Percentiles rank a stretch among this genome's conserved stretches.
Evolutionary conservation across 2,113 vertebrate genomes (phyloP).

Genomic region (Archocentrus centrarchus): DNA sequence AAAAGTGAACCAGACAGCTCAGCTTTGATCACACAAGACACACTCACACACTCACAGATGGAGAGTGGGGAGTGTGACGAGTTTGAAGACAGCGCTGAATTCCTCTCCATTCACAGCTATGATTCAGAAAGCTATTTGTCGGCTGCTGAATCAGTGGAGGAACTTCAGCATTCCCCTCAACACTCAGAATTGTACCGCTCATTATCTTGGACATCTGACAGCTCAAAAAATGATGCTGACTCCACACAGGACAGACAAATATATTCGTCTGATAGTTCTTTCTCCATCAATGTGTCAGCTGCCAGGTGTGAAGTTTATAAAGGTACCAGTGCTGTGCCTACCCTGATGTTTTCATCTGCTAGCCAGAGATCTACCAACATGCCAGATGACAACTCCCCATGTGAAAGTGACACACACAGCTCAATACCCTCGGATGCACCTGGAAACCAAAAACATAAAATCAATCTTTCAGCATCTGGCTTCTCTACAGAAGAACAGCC

Average conservation of each 20-base stretch:
- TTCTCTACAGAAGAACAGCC: conserved; percentile 20
- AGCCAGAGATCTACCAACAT: conserved; percentile 13
- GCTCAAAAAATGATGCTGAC: not conserved
- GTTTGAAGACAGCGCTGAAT: conserved; percentile 40
- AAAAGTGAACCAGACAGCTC: not conserved
- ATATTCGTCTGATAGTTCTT: not conserved
- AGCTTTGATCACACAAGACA: not conserved
- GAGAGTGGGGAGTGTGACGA: conserved; percentile 39
- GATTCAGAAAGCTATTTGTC: conserved; percentile 67
- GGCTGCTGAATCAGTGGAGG: conserved; percentile 50
- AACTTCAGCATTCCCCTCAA: conserved; percentile 1
- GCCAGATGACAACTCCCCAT: conserved; percentile 26
- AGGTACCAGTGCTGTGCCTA: not conserved
- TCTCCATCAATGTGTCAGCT: not conserved
- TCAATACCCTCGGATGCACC: not conserved
- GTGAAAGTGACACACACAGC: conserved; percentile 10
- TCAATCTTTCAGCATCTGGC: conserved; percentile 7
- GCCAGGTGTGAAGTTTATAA: conserved; percentile 1
- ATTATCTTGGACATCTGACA: not conserved
- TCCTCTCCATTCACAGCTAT: conserved; percentile 49
- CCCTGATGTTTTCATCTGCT: conserved; percentile 19
- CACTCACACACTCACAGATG: not conserved
- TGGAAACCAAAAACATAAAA: not conserved
- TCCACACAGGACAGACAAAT: not conserved
- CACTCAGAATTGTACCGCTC: not conserved